Conservation (phyloP, 23 tunicate species). For the Halocynthia aurantium region DNA sequence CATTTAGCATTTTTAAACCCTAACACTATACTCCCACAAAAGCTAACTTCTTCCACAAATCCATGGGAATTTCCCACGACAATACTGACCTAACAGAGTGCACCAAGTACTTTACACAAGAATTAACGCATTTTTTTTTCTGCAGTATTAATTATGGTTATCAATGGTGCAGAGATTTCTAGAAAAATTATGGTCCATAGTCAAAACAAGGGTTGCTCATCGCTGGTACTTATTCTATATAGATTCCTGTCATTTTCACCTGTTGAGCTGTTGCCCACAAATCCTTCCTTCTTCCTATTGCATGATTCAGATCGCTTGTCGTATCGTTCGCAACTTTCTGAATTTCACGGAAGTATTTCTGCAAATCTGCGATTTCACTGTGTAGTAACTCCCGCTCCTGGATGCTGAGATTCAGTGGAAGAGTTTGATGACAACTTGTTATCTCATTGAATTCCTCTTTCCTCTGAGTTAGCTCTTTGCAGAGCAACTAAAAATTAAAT, state of each 20-base stretch:
- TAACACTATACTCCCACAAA: too few species aligned
- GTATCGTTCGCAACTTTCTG: constrained; percentile 45
- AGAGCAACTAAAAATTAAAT: constrained; percentile 43
- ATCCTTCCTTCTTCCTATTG: constrained; percentile 76
- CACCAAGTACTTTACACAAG: too few species aligned
- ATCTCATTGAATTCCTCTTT: constrained; percentile 74
- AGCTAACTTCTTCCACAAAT: too few species aligned
- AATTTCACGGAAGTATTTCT: constrained; percentile 34
- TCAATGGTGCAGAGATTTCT: too few species aligned
- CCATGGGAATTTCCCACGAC: too few species aligned
- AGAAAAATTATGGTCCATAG: too few species aligned
- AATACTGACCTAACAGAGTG: too few species aligned
- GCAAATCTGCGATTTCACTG: constrained; percentile 42
- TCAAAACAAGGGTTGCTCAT: too few species aligned
- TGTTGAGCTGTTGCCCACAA: constrained; percentile 89
- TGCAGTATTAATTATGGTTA: too few species aligned
- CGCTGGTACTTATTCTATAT: too few species aligned
- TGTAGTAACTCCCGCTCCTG: constrained; percentile 67
- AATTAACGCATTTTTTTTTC: too few species aligned
- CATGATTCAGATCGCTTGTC: constrained; percentile 45
- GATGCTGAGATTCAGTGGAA: constrained; percentile 53
- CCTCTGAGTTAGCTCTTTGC: constrained; percentile 66
- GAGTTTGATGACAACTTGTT: constrained; percentile 67
- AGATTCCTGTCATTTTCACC: constrained; percentile 1
- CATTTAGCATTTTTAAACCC: neutral